A percentile compares a stretch with the other conserved stretches of the same genome.
Conservation (phyloP, 2,797 vertebrate species). For the Protonibea diacanthus region DNA sequence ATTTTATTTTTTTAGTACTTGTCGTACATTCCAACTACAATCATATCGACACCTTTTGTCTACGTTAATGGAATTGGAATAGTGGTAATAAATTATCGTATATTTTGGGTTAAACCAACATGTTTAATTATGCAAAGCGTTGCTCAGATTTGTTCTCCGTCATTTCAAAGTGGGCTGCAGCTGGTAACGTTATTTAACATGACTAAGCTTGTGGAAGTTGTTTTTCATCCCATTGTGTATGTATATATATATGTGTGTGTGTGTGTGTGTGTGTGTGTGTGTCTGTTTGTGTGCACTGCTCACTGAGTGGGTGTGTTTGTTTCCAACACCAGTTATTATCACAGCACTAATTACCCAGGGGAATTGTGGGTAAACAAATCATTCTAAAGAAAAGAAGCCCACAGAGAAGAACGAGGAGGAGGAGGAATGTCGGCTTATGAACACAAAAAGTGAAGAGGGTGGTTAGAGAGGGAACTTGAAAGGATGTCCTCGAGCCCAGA, state of each 20-base stretch:
- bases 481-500: conserved; percentile 53
- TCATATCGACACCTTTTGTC: neutral
- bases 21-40: no score
- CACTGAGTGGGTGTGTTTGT: conserved; percentile 79
- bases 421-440: conserved; percentile 36
- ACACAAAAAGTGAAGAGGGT: conserved; percentile 48
- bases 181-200: conserved; percentile 16
- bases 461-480: conserved; percentile 39
- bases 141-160: neutral
- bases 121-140: neutral
- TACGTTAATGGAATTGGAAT: neutral
- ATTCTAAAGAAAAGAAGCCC: conserved; percentile 72
- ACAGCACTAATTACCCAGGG: conserved; percentile 81
- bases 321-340: conserved; percentile 80
- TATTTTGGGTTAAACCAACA: conserved; percentile 2
- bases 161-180: neutral
- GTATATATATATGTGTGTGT: neutral
- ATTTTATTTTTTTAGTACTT: neutral
- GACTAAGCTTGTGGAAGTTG: conserved; percentile 42
- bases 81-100: neutral
- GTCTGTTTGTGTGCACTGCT: conserved; percentile 52
- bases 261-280: neutral
- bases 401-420: conserved; percentile 51
- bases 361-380: conserved; percentile 82
- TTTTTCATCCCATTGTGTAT: conserved; percentile 40